Base-by-base conservation (phyloP, 2,113 vertebrate genomes). In the Rhinogobius similis region DNA sequence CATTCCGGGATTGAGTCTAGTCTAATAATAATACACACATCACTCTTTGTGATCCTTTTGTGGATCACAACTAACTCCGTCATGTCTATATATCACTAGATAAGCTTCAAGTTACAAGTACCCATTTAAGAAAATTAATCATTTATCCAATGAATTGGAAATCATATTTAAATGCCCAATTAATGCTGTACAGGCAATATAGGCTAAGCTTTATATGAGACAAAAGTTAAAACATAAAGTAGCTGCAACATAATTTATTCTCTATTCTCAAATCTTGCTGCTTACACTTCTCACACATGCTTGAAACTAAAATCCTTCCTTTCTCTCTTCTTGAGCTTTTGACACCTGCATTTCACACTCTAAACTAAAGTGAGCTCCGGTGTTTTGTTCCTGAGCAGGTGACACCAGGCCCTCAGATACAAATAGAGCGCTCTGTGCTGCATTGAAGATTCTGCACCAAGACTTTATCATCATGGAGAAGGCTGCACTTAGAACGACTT, bases 311-410 rank as follows among this genome's bases (percentile, higher is more conserved):
- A 20, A 61, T 78, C 32, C 52, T 62, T 73, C 39, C 70, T 62
- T 85, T 29, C 65, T 20, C 29, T 39, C 29, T 39, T 69, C 44
- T 50, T n/a, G 44, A 48, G 1, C 7, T n/a, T 8, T 20, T 72
- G 53, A 18, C 70, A 70, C 38, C 52, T 72, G 32, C 21, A n/a
- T 81, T 79, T 72, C 50, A 83, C 53, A 48, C 58, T 64, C 26
- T 39, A 77, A 72, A n/a, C n/a, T n/a, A n/a, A n/a, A n/a, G n/a
- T n/a, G n/a, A 69, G 65, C 82, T 84, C 89, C 90, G 79, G 77
- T 90, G 88, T 53, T 39, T 59, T 43, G 53, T 29, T 32, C 14
- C 55, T 39, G 24, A 38, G 41, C 6, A 16, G 23, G n/a, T 43
- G 62, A 72, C 48, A 61, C 48, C 59, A 74, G 23, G 27, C 36